Evolutionary conservation across 2,888 invertebrate genomes (phyloP), one percentile per base, ranked within the genome.

Genomic region (Zaprionus bogoriensis): DNA sequence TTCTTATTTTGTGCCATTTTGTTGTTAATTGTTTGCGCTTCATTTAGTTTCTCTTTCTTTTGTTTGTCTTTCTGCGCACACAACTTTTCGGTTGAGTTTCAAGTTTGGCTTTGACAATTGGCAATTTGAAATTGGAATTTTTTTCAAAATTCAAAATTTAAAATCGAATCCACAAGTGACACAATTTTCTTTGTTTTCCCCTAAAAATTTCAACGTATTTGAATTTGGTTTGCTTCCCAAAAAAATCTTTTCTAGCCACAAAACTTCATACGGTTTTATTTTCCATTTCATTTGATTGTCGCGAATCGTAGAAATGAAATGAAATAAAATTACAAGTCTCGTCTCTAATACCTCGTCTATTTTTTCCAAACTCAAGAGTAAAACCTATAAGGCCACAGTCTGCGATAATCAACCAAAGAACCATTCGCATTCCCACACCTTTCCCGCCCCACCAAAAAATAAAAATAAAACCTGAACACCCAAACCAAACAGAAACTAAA

Each of bases 101-200:
- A 79, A 62, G 83, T 79, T 82, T 82, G 78, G 83, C 63, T 79
- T 83, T 80, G 71, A 53, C 51, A 83, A 79, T 83, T 79, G 83
- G 80, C 83, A 76, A 62, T 59, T 58, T 32, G 22, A 58, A 28
- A 52, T 44, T 53, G 23, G 22, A 46, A 50, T n/a, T n/a, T n/a
- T n/a, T n/a, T n/a, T n/a, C n/a, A 66, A 57, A 50, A 27, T 17
- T n/a, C 27, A 4, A n/a, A 39, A 41, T n/a, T 12, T 20, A 20
- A 10, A n/a, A n/a, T 41, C 19, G 19, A 19, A 38, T 17, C 10
- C 30, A 22, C 2, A 22, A 41, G 20, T 28, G 12, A 30, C 28
- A 28, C 12, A 23, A 50, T 42, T 25, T 41, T 22, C 20, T 4
- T 39, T 41, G 7, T 39, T 17, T 19, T 5, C 19, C 9, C 30